Evolutionary conservation across 2,888 invertebrate species (phyloP).

Genomic region (Tholera decimalis): DNA sequence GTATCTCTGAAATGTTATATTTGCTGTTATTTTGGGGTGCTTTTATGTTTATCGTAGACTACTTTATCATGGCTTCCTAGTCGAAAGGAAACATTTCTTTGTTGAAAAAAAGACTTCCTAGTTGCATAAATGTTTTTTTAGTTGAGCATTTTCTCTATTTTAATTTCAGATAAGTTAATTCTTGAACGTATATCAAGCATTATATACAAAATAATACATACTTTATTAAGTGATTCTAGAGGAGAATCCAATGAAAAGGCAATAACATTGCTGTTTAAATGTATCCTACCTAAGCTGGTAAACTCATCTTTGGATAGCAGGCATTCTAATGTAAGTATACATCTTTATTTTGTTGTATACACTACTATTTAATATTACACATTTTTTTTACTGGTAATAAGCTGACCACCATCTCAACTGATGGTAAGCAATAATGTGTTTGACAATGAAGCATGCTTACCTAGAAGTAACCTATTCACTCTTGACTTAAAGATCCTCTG

Average conservation of each 20-base stretch:
- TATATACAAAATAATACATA: constrained; percentile 84
- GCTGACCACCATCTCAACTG: no score
- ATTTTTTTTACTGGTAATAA: no score
- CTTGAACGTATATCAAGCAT: constrained; percentile 75
- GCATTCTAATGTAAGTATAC: constrained; percentile 79
- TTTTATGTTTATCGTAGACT: no score
- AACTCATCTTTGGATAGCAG: constrained; percentile 79
- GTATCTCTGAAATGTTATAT: neutral
- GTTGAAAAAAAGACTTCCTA: no score
- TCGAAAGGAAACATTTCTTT: no score
- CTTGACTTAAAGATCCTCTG: no score
- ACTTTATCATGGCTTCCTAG: no score
- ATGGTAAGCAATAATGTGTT: no score
- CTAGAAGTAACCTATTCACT: no score
- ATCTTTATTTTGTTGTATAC: neutral
- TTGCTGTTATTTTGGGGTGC: no score
- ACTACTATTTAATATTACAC: no score
- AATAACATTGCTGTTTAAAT: constrained; percentile 82
- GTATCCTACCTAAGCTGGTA: constrained; percentile 83
- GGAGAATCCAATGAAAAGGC: constrained; percentile 75
- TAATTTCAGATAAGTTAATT: constrained; percentile 79
- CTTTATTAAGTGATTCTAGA: constrained; percentile 73
- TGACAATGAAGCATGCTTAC: no score
- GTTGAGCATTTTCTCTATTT: neutral
- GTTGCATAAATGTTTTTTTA: neutral